phyloP scores from a whole-genome alignment of 2,888 invertebrate species.

The Diaphora mendica region DNA sequence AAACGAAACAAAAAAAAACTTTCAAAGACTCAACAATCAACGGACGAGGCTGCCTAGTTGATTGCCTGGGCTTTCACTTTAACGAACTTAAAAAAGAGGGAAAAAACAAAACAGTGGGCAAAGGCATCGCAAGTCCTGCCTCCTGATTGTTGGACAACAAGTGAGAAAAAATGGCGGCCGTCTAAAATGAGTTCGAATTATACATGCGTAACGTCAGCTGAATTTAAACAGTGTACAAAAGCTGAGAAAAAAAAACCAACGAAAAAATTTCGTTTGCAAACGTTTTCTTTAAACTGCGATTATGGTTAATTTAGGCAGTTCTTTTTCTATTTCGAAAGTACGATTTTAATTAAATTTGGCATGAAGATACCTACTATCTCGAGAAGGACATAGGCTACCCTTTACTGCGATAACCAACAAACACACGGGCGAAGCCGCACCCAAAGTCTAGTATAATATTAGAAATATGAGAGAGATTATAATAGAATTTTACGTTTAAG shows the following conservation, averaged over 20 bases:
- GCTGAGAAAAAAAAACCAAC: constrained; percentile 25
- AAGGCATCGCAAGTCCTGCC: constrained; percentile 51
- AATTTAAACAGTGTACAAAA: constrained; percentile 51
- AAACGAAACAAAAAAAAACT: constrained; percentile 44
- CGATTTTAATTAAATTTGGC: too few relatives aligned
- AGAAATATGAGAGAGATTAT: too few relatives aligned
- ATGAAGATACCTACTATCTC: too few relatives aligned
- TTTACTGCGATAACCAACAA: too few relatives aligned
- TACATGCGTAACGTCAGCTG: constrained; percentile 68
- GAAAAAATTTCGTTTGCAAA: constrained; percentile 31
- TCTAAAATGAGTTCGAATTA: constrained; percentile 64
- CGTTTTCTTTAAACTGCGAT: constrained; percentile 44
- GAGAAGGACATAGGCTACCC: too few relatives aligned
- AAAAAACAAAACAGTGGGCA: constrained; percentile 54
- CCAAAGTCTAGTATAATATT: too few relatives aligned
- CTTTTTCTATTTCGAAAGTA: constrained; percentile 24
- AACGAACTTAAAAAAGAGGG: constrained; percentile 62
- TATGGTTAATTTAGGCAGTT: constrained; percentile 48
- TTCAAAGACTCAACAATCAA: constrained; percentile 55
- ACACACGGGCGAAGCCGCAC: too few relatives aligned
- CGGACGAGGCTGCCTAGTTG: constrained; percentile 53
- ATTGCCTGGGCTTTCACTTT: constrained; percentile 57
- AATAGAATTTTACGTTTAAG: too few relatives aligned
- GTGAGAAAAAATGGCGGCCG: constrained; percentile 47
- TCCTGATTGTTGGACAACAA: constrained; percentile 57